Evolutionary conservation across 2,888 invertebrate species (phyloP).

Genomic region (Eledone cirrhosa): DNA sequence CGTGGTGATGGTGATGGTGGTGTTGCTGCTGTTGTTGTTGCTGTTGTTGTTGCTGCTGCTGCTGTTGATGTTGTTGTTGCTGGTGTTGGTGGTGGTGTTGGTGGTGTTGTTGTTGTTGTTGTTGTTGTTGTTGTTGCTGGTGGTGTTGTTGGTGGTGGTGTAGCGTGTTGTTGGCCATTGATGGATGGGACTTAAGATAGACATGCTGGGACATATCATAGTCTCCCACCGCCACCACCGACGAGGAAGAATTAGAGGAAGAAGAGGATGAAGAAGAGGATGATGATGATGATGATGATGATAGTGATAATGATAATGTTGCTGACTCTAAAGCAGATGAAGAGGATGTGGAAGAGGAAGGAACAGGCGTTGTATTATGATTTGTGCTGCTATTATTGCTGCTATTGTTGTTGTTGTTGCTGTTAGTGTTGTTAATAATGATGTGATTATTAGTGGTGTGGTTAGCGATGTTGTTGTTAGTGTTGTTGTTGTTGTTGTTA

Average conservation of each 20-base stretch:
- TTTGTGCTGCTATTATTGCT: background rate
- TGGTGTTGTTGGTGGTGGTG: background rate
- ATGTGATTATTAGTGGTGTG: conserved; percentile 1
- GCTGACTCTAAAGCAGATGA: background rate
- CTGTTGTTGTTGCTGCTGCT: too few species aligned
- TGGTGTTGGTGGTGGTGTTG: too few species aligned
- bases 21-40: background rate
- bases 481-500: background rate
- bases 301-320: background rate
- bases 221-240: conserved; percentile 1
- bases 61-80: too few species aligned
- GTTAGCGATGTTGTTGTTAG: background rate
- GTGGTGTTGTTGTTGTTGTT: too few species aligned
- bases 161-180: background rate
- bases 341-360: background rate
- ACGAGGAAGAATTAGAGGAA: background rate
- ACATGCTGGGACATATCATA: conserved; percentile 23
- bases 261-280: background rate
- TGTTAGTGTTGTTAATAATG: background rate
- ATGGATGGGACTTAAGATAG: background rate
- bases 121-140: too few species aligned
- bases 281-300: conserved; percentile 3
- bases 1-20: background rate
- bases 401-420: too few species aligned
- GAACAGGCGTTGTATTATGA: background rate